A percentile compares a stretch with the other conserved stretches of the same genome.
phyloP scores from a whole-genome alignment of 2,888 invertebrate species.

The Ochropleura plecta region DNA sequence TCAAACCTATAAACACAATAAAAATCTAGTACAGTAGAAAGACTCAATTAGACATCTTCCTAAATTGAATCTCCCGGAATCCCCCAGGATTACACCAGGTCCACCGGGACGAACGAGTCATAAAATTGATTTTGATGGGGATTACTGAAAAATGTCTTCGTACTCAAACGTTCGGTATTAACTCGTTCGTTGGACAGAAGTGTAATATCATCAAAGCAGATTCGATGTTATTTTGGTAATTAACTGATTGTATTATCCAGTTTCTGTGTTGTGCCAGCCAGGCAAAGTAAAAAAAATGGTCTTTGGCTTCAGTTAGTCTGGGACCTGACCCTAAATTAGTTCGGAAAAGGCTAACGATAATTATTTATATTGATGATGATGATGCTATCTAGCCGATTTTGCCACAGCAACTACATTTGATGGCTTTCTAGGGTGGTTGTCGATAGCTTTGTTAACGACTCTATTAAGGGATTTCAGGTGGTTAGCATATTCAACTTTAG shows the following conservation, averaged over 20 bases:
- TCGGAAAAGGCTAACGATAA: too few species aligned
- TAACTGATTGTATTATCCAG: background rate
- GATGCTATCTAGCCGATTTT: too few species aligned
- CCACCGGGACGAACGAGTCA: slow-evolving; percentile 51
- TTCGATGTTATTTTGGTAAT: background rate
- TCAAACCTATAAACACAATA: background rate
- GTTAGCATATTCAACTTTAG: too few species aligned
- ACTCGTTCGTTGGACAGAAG: background rate
- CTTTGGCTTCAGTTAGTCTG: too few species aligned
- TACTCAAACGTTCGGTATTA: background rate
- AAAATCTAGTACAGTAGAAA: slow-evolving; percentile 41
- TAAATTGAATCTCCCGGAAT: slow-evolving; percentile 58
- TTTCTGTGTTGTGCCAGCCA: too few species aligned
- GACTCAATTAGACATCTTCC: slow-evolving; percentile 62
- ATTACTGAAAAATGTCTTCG: slow-evolving; percentile 36
- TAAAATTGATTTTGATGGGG: slow-evolving; percentile 67
- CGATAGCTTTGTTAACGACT: too few species aligned
- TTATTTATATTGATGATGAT: too few species aligned
- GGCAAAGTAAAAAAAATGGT: too few species aligned
- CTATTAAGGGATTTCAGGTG: too few species aligned
- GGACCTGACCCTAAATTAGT: too few species aligned
- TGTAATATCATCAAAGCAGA: background rate
- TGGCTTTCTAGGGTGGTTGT: too few species aligned
- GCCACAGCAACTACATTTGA: too few species aligned
- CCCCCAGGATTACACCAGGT: slow-evolving; percentile 60